phyloP scores from a whole-genome alignment of 2,888 invertebrate genomes.

The Calliopum simillimum region DNA sequence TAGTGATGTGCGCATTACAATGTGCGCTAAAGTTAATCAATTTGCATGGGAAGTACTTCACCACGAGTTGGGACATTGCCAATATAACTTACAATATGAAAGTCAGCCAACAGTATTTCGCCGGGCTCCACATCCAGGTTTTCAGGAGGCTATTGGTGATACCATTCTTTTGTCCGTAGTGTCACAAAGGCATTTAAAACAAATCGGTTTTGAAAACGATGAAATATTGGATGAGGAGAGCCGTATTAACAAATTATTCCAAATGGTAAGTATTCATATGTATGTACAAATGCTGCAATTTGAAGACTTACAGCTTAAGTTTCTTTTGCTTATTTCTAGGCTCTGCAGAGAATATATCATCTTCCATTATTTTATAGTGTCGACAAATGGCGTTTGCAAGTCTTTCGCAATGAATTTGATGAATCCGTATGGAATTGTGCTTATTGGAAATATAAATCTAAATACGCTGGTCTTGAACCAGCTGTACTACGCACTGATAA shows the following conservation, averaged over 20 bases:
- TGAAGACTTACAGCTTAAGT: no score
- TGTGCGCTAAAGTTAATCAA: slow-evolving; percentile 72
- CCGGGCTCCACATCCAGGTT: slow-evolving; percentile 71
- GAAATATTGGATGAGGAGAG: slow-evolving; percentile 73
- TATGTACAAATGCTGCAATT: not conserved
- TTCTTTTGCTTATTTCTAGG: slow-evolving; percentile 50
- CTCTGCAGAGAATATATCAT: slow-evolving; percentile 75
- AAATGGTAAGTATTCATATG: slow-evolving; percentile 53
- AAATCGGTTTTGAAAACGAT: slow-evolving; percentile 73
- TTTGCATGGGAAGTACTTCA: slow-evolving; percentile 72
- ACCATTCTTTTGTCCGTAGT: slow-evolving; percentile 77
- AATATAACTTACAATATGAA: slow-evolving; percentile 77
- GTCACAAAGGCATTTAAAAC: slow-evolving; percentile 77
- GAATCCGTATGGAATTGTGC: slow-evolving; percentile 74
- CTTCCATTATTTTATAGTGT: slow-evolving; percentile 78
- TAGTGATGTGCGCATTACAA: slow-evolving; percentile 81
- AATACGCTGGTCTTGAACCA: slow-evolving; percentile 75
- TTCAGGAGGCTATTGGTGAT: slow-evolving; percentile 82
- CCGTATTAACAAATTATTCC: slow-evolving; percentile 76
- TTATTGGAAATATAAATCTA: slow-evolving; percentile 75
- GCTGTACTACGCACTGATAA: slow-evolving; percentile 73
- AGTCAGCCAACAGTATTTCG: slow-evolving; percentile 71
- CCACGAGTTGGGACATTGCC: slow-evolving; percentile 78
- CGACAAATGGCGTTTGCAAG: slow-evolving; percentile 77
- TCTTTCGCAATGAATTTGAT: slow-evolving; percentile 73